These are phyloP conservation scores for Urosaurus nigricauda DNA, from an alignment of 2,797 vertebrate genomes.

Conservation along the genomic window DNA sequence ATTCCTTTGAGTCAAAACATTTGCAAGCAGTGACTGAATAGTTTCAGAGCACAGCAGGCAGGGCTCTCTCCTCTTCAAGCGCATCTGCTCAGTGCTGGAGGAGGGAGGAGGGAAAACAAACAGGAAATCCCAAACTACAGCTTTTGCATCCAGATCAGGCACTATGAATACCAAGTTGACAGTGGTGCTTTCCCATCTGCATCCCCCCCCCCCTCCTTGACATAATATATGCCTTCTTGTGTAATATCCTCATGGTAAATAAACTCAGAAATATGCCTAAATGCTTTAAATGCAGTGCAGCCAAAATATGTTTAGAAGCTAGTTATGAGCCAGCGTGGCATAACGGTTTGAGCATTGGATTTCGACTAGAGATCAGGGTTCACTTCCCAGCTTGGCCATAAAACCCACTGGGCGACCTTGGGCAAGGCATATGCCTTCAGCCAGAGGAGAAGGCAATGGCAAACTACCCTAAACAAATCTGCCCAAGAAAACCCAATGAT, in stretches of 20 bases:
- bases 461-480: too few species aligned
- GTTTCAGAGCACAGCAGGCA: slow-evolving; percentile 4
- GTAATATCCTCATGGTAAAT: neutral
- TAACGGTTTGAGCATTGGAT: too few species aligned
- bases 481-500: too few species aligned
- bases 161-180: neutral
- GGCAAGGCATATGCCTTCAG: too few species aligned
- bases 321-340: neutral
- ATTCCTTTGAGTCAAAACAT: neutral
- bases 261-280: neutral
- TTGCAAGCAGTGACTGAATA: slow-evolving; percentile 32
- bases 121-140: slow-evolving; percentile 11
- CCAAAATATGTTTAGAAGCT: neutral
- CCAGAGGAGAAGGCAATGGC: too few species aligned
- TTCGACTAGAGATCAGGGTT: too few species aligned
- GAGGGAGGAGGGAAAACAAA: neutral
- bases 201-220: neutral
- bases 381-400: too few species aligned
- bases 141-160: neutral
- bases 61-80: neutral
- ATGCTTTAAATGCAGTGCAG: slow-evolving; percentile 9
- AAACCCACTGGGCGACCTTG: too few species aligned
- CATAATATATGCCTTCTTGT: neutral
- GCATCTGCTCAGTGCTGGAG: neutral
- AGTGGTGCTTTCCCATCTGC: neutral